Base-by-base conservation (phyloP, 2,888 invertebrate species). In the Cosmorhoe ocellata region DNA sequence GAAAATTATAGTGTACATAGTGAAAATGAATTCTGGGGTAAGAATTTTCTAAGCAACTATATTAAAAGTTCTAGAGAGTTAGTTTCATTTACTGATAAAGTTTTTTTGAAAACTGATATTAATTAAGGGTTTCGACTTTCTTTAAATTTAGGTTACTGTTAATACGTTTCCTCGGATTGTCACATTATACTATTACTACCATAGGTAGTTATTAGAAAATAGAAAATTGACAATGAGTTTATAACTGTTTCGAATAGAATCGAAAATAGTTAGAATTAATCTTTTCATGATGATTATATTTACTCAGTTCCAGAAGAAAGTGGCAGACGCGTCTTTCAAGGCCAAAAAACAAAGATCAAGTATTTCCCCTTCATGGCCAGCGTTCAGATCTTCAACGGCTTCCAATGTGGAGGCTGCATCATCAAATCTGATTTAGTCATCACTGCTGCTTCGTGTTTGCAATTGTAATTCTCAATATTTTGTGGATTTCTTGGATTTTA, bases 361-460 rank as follows among this genome's bases (percentile, higher is more conserved):
- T 30, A 74, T 26, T 88, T 66, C 48, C 86, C 88, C 0, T 89
- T 88, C 61, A 74, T 89, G 73, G 87, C 79, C 1, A 81, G 79
- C 51, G 62, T 89, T 0, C 81, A 79, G 13, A 69, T 86, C 13
- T 81, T 84, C 59, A 71, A 72, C 36, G 71, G 64, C 49, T 86
- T 84, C 52, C 76, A 79, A 18, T 87, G 88, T 36, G 77, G 71
- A 1, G 88, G 87, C 3, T 78, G 81, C 51, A 85, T 89, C 42
- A 80, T 89, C 48, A 77, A 79, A 36, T 71, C 76, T 1, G 85
- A 87, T 52, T 60, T 87, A 7, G 59, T 88, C 37, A 69, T 88
- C 39, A 84, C 82, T 0, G 82, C 88, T 2, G 79, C 85, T 4
- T 87, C 88, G 0, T 88, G 88, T 60, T 63, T 89, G 34, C 87